Base-by-base conservation (phyloP, 2,113 vertebrate species). In the Benitochromis conjunctus region DNA sequence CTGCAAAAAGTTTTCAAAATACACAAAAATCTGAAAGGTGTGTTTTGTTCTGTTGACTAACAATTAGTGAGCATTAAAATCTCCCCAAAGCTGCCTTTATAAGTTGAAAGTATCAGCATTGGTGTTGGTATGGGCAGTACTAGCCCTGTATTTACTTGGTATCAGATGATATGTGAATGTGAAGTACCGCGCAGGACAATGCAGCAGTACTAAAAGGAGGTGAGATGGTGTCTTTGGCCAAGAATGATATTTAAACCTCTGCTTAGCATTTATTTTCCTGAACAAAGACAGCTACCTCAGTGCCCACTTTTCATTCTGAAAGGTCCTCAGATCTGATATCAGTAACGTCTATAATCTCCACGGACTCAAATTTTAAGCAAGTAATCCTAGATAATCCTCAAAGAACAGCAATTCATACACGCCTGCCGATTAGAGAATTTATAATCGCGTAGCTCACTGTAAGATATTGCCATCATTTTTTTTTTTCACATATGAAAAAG, bases 401-500 rank as follows among this genome's bases (percentile, higher is more conserved):
- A n/a, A 48, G 79, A 80, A 58, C 79, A 60, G 55, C 26, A 8
- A 76, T 53, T 76, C 46, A 76, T 76, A 76, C 69, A 51, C 2
- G 43, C 24, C 14, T 48, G 16, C 43, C 4, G 43, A 76, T 76
- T 76, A 76, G 46, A 29, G 16, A n/a, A 76, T 76, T 76, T 31
- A 31, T 31, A 76, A 51, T 76, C 16, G 11, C 46, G 19, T n/a
- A 12, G 43, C 46, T 51, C 9, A 76, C 71, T 53, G 46, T 53
- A 29, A 76, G 38, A 60, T 31, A 46, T 48, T 58, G 26, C 55
- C 36, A 46, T 31, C 0, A 1, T 48, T 80, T 60, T 58, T 38
- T 38, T 38, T 66, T 81, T 85, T 34, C 62, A 86, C 58, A 83
- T 79, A 18, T 60, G 43, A 79, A 62, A 81, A 88, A 46, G 18